A percentile compares a stretch with the other conserved stretches of the same genome.
Conservation (phyloP, 2,888 invertebrate genomes). For the Seira musarum region DNA sequence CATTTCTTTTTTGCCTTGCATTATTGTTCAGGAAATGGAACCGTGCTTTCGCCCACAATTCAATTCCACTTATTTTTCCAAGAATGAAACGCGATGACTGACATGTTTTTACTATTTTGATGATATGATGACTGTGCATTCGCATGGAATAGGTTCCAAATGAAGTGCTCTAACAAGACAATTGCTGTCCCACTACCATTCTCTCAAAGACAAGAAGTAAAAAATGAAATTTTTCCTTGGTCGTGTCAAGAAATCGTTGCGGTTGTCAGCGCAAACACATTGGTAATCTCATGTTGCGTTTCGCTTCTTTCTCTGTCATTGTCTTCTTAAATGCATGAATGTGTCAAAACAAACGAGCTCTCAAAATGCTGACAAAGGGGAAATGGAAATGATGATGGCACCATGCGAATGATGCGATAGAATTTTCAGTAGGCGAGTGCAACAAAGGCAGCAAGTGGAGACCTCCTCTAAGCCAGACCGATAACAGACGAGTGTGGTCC, state of each 20-base stretch:
- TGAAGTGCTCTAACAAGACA: conserved; percentile 1
- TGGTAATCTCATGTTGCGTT: no score
- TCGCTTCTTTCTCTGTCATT: not conserved
- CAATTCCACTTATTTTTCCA: not conserved
- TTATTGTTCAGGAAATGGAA: no score
- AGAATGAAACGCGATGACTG: not conserved
- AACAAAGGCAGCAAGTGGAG: no score
- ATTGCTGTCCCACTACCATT: not conserved
- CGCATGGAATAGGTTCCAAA: not conserved
- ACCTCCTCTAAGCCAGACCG: no score
- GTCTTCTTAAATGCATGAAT: not conserved
- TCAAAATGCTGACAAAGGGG: not conserved
- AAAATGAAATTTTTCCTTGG: not conserved
- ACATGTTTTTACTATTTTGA: conserved; percentile 7
- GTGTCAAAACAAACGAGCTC: not conserved
- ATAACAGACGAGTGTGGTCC: no score
- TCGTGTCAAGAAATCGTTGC: not conserved
- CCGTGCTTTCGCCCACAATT: no score
- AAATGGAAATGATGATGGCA: conserved; percentile 6
- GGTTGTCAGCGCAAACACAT: conserved; percentile 4
- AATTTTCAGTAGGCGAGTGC: no score
- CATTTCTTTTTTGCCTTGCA: no score
- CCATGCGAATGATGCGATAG: no score
- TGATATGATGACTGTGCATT: conserved; percentile 10
- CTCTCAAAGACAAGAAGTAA: not conserved